A percentile compares a stretch with the other conserved stretches of the same genome.
Evolutionary conservation across 64 coral and sea anemone genomes (phyloP).

Genomic region (Stylophora pistillata): DNA sequence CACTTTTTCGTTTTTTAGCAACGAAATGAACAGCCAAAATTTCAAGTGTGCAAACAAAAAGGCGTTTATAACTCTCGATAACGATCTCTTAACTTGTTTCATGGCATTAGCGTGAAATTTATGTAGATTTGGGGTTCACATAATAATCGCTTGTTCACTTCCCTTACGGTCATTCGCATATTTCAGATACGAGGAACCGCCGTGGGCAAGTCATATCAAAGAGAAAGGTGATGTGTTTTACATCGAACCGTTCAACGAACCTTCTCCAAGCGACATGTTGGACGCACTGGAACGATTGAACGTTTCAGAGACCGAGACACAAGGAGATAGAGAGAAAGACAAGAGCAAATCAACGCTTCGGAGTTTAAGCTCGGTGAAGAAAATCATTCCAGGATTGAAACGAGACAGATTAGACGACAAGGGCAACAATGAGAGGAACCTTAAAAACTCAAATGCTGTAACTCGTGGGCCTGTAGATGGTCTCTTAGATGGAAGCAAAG

Average conservation of each 20-base stretch:
- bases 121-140: slow-evolving; percentile 20
- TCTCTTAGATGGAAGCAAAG: slow-evolving; percentile 26
- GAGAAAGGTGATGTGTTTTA: slow-evolving; percentile 92
- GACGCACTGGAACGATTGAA: slow-evolving; percentile 75
- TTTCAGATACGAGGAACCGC: slow-evolving; percentile 80
- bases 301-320: slow-evolving; percentile 32
- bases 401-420: slow-evolving; percentile 78
- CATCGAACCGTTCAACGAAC: slow-evolving; percentile 70
- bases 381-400: slow-evolving; percentile 77
- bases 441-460: slow-evolving; percentile 53
- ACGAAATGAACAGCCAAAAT: not conserved
- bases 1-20: not conserved
- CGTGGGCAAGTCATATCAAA: slow-evolving; percentile 73
- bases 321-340: slow-evolving; percentile 50
- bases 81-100: slow-evolving; percentile 21
- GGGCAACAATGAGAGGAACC: slow-evolving; percentile 71
- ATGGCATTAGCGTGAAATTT: slow-evolving; percentile 5
- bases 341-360: slow-evolving; percentile 78
- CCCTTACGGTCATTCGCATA: not conserved
- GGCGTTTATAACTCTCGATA: not conserved
- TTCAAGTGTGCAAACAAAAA: not conserved
- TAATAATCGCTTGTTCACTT: not conserved
- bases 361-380: slow-evolving; percentile 74
- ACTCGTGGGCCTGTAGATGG: slow-evolving; percentile 40
- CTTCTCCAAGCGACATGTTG: slow-evolving; percentile 35